Evolutionary conservation across 2,113 vertebrate genomes (phyloP).

Genomic region (Nannobrachium achirus): DNA sequence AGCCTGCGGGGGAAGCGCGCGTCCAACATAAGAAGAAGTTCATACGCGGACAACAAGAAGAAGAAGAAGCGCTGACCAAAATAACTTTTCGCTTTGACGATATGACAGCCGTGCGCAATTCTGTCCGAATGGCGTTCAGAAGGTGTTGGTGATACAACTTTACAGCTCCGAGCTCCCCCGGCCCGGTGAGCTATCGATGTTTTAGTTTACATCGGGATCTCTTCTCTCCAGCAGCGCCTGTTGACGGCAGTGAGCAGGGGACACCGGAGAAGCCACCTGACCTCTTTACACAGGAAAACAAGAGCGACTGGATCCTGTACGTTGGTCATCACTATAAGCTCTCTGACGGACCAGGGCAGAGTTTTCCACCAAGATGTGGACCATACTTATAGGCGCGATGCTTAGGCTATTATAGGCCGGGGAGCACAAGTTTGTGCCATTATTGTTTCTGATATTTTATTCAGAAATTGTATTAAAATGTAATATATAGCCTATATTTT

Average conservation of each 20-base stretch:
- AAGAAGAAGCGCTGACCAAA: slow-evolving; percentile 9
- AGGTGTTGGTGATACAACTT: not conserved
- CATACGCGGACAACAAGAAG: slow-evolving; percentile 13
- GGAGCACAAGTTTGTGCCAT: slow-evolving; percentile 27
- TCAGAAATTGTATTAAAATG: slow-evolving; percentile 12
- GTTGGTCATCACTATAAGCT: slow-evolving; percentile 40
- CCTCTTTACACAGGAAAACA: slow-evolving; percentile 52
- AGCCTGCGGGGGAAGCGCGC: not conserved
- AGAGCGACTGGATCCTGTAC: slow-evolving; percentile 40
- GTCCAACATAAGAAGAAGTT: slow-evolving; percentile 33
- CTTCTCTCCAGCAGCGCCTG: slow-evolving; percentile 6
- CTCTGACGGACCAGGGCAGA: slow-evolving; percentile 18
- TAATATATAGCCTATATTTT: too few relatives aligned
- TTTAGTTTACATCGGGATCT: too few relatives aligned
- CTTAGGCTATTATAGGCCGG: not conserved
- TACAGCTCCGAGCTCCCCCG: too few relatives aligned
- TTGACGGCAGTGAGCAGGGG: slow-evolving; percentile 37
- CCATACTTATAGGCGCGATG: slow-evolving; percentile 14
- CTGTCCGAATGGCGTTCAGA: not conserved
- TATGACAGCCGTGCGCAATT: not conserved
- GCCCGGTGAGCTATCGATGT: not conserved
- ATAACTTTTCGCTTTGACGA: slow-evolving; percentile 50
- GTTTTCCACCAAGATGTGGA: slow-evolving; percentile 16
- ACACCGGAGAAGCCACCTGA: slow-evolving; percentile 78
- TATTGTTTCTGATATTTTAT: slow-evolving; percentile 6